Percentiles rank a stretch among this genome's conserved stretches.
phyloP scores from a whole-genome alignment of 1,140 invertebrate genomes.

The Diabrotica undecimpunctata region DNA sequence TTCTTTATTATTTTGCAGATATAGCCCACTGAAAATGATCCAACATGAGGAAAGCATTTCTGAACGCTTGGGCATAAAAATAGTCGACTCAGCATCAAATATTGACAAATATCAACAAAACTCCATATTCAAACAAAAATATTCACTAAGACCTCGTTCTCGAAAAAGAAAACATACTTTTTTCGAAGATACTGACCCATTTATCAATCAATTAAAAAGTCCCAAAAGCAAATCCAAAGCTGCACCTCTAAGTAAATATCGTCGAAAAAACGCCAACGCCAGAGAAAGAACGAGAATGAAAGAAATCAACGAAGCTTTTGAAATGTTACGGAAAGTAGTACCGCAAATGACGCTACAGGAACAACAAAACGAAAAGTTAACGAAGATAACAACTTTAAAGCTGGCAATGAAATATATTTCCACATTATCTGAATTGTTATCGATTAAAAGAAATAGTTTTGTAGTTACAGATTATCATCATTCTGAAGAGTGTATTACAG shows the following conservation, averaged over 20 bases:
- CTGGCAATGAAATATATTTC: constrained; percentile 85
- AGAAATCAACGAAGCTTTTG: constrained; percentile 86
- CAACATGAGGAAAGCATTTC: neutral
- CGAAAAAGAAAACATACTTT: neutral
- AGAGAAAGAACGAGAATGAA: constrained; percentile 80
- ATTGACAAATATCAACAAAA: neutral
- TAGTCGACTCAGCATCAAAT: neutral
- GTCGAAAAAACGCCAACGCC: constrained; percentile 85
- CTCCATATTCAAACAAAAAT: neutral
- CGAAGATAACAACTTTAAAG: constrained; percentile 84
- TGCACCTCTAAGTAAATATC: constrained; percentile 83
- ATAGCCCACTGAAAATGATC: neutral
- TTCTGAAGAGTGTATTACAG: constrained; percentile 49
- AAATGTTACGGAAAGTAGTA: constrained; percentile 70
- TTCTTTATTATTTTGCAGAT: neutral
- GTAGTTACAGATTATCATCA: constrained; percentile 36
- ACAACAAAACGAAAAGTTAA: constrained; percentile 68
- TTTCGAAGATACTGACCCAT: neutral
- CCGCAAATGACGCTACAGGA: constrained; percentile 55
- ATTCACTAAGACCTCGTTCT: neutral
- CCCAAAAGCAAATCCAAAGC: constrained; percentile 59
- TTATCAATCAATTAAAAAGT: neutral
- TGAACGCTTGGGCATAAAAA: neutral
- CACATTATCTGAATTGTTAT: constrained; percentile 51
- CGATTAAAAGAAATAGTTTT: constrained; percentile 11